A percentile compares a stretch with the other conserved stretches of the same genome.
Conservation (phyloP, 2,797 vertebrate genomes). For the Darevskia mixta region DNA sequence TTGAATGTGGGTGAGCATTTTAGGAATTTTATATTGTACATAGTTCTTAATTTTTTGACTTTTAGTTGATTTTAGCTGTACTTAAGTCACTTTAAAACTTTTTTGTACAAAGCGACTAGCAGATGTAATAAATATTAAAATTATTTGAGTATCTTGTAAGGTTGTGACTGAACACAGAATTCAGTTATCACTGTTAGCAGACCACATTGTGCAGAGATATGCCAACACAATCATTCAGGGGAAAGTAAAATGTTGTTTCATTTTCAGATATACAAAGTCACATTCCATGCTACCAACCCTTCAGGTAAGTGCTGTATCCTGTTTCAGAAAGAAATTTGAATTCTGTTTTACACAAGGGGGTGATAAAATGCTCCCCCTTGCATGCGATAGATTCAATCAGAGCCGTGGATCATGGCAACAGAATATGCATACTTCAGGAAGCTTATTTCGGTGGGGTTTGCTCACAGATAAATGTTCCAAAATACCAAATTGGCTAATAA, state of each 20-base stretch:
- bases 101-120: too few relatives aligned
- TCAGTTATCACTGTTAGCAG: background rate
- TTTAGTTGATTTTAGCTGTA: too few relatives aligned
- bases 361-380: background rate
- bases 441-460: background rate
- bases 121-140: too few relatives aligned
- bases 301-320: constrained; percentile 81
- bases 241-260: constrained; percentile 54
- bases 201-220: too few relatives aligned
- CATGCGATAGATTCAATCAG: background rate
- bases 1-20: too few relatives aligned
- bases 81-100: too few relatives aligned
- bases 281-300: constrained; percentile 85
- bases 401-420: background rate
- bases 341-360: too few relatives aligned
- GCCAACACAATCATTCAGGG: background rate
- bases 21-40: too few relatives aligned
- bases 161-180: background rate
- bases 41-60: too few relatives aligned
- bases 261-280: constrained; percentile 92
- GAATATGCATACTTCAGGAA: too few relatives aligned
- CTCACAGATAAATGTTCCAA: background rate
- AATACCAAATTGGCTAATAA: too few relatives aligned
- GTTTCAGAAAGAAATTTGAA: background rate
- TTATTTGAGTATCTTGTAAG: too few relatives aligned